Evolutionary conservation across 2,113 vertebrate species (phyloP), one percentile per base, ranked within the genome.

Genomic region (Cheirogaleus medius): DNA sequence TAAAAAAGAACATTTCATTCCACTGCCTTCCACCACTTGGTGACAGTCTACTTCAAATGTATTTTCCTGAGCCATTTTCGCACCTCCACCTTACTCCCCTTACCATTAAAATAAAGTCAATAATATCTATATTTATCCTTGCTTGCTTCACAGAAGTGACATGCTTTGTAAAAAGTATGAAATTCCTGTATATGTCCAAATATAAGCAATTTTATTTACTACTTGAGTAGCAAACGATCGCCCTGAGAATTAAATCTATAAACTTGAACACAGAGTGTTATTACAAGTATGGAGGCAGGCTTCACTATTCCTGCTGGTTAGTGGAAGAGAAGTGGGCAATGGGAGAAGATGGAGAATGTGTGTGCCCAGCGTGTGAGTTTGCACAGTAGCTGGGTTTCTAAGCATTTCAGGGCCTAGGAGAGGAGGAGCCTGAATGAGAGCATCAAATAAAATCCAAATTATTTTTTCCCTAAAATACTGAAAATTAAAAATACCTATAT

Each of bases 181-280:
- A 96, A 92, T 56, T 96, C 37, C 82, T 74, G 37, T 64, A 68
- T 47, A 52, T 58, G 85, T 39, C 68, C 44, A 96, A 95, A 95
- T 86, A 76, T 15, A 91, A 82, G 27, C 12, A 58, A 77, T 95
- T 86, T 71, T 60, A 66, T 52, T 90, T 90, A 77, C 88, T 91
- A 95, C 95, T 91, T 87, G 95, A 84, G 80, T 89, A 90, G 69
- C 42, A 47, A 92, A 66, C 90, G 13, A 42, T 63, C 39, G 56
- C 37, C 27, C 39, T 87, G 37, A 69, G 89, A 93, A 54, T 60
- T 73, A 77, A 92, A 78, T 71, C 47, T 80, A 68, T 73, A 23
- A 74, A 27, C 11, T 6, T 32, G 52, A 78, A 54, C 60, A 20
- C 3, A 27, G 54, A 87, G 47, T n/a, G 10, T 74, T 74, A 80